Evolutionary conservation across 2,113 vertebrate species (phyloP).

Genomic region (Ibidorhyncha struthersii): DNA sequence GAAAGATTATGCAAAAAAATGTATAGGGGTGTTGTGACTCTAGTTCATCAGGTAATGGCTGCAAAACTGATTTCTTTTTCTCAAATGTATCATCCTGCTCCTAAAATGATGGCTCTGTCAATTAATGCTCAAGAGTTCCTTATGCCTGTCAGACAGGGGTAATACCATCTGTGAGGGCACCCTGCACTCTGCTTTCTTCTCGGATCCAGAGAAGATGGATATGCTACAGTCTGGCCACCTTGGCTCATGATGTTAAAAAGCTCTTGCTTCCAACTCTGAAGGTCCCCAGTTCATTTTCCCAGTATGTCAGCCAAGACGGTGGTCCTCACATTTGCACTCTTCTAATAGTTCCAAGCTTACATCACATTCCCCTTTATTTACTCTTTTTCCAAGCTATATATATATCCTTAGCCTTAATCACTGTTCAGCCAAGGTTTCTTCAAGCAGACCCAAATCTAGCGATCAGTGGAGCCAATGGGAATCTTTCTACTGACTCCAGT

Average conservation of each 20-base stretch:
- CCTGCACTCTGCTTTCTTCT: not conserved
- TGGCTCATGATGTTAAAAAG: not conserved
- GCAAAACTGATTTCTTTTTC: not conserved
- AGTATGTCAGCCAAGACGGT: conserved; percentile 57
- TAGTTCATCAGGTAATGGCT: not conserved
- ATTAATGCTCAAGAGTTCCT: not conserved
- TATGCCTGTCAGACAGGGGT: not conserved
- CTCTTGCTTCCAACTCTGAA: conserved; percentile 24
- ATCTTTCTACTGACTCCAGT: conserved; percentile 12
- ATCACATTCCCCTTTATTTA: conserved; percentile 53
- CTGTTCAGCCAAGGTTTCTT: conserved; percentile 23
- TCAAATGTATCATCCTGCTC: not conserved
- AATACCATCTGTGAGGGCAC: not conserved
- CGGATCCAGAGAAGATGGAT: not conserved
- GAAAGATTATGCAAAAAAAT: not conserved
- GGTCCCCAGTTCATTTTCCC: conserved; percentile 64
- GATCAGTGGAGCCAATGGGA: conserved; percentile 15
- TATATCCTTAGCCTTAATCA: conserved; percentile 6
- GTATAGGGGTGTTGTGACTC: not conserved
- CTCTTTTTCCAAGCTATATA: conserved; percentile 44
- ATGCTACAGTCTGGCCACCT: not conserved
- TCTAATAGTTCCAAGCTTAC: conserved; percentile 59
- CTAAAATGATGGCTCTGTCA: not conserved
- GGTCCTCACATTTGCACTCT: conserved; percentile 51
- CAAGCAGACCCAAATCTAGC: conserved; percentile 23